Evolutionary conservation across 2,113 vertebrate species (phyloP).

Genomic region (Chelonoidis abingdonii): DNA sequence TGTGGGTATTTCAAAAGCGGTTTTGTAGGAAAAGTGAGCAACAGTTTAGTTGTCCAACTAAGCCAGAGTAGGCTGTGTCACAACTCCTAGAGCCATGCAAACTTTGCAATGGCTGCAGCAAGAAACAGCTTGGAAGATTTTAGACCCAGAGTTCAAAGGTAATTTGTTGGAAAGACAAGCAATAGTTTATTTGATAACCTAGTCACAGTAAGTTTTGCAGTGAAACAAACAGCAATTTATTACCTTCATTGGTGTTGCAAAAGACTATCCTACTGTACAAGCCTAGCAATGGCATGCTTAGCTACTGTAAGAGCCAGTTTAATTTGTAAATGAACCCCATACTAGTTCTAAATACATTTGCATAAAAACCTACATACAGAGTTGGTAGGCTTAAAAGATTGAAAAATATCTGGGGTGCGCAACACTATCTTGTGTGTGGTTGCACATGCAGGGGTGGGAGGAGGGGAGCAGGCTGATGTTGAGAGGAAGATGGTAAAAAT

Average conservation of each 20-base stretch:
- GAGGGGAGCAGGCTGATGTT: background rate
- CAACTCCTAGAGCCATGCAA: background rate
- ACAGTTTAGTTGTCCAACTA: background rate
- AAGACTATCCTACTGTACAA: background rate
- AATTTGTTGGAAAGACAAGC: background rate
- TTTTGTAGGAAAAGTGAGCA: background rate
- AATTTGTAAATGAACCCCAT: background rate
- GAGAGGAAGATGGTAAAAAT: background rate
- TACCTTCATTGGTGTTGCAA: background rate
- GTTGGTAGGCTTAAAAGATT: background rate
- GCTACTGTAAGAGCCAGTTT: background rate
- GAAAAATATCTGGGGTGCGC: background rate
- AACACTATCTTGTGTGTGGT: rapidly evolving
- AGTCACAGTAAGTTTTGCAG: background rate
- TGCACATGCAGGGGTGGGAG: background rate
- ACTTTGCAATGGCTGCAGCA: background rate
- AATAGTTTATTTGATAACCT: background rate
- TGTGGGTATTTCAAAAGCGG: background rate
- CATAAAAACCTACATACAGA: background rate
- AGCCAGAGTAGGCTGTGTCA: background rate
- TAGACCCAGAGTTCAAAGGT: background rate
- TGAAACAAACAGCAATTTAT: background rate
- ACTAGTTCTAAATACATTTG: background rate
- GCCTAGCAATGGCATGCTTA: background rate
- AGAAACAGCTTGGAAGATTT: background rate